Conservation (phyloP, 2,888 invertebrate genomes). For the Cheilosia pagana region DNA sequence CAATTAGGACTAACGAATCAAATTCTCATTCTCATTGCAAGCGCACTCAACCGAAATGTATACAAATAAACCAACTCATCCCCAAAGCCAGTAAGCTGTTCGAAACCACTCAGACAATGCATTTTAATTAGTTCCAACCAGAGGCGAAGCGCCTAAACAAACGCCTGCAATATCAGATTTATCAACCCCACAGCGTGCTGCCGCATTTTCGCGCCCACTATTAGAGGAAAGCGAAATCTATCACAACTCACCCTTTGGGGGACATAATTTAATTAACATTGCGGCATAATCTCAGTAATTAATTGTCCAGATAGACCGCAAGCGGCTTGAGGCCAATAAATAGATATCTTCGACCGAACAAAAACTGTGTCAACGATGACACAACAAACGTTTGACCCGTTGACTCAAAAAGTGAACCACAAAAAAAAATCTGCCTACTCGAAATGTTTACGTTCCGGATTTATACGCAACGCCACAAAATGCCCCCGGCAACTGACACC, state of each 20-base stretch:
- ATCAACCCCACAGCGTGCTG: not conserved
- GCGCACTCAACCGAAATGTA: too few relatives aligned
- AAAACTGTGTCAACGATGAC: constrained; percentile 40
- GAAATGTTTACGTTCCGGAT: constrained; percentile 17
- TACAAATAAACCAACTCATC: too few relatives aligned
- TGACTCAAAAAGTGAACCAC: constrained; percentile 16
- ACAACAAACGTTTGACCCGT: constrained; percentile 18
- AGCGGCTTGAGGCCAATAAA: not conserved
- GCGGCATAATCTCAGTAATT: constrained; percentile 53
- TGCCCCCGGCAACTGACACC: constrained; percentile 32
- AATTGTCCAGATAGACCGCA: constrained; percentile 25
- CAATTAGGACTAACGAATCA: not conserved
- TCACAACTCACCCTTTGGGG: constrained; percentile 13
- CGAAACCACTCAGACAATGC: not conserved
- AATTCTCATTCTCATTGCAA: too few relatives aligned
- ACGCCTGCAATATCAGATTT: constrained; percentile 10
- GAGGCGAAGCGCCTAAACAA: not conserved
- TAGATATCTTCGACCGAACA: not conserved
- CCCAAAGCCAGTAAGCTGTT: too few relatives aligned
- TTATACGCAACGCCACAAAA: constrained; percentile 31
- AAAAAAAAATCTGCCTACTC: constrained; percentile 13
- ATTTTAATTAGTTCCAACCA: constrained; percentile 14
- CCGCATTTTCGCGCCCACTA: not conserved
- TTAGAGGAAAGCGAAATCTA: not conserved
- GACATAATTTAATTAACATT: constrained; percentile 58